Conservation (phyloP, 2,888 invertebrate genomes). For the Drosophila stalkeri region DNA sequence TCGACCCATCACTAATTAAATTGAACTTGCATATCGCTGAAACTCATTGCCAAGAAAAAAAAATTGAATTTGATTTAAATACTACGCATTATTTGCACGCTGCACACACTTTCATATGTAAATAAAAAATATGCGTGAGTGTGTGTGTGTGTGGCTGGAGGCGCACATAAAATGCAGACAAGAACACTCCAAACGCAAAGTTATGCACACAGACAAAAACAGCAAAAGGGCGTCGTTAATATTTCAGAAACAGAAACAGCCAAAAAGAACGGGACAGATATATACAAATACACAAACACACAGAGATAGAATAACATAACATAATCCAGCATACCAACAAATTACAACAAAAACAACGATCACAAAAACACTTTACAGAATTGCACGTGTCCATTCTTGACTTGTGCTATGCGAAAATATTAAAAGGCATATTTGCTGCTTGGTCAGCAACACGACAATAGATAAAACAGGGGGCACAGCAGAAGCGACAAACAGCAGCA, state of each 20-base stretch:
- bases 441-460: constrained; percentile 65
- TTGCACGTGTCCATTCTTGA: constrained; percentile 63
- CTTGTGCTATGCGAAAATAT: constrained; percentile 60
- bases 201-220: constrained; percentile 69
- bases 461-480: constrained; percentile 17
- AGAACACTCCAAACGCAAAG: constrained; percentile 70
- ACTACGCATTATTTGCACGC: constrained; percentile 27
- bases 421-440: constrained; percentile 71
- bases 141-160: neutral
- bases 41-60: neutral
- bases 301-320: constrained; percentile 5
- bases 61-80: constrained; percentile 1
- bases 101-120: neutral
- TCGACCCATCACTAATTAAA: neutral
- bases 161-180: constrained; percentile 75
- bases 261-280: constrained; percentile 36
- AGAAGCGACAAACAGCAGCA: constrained; percentile 13
- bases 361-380: constrained; percentile 50
- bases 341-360: constrained; percentile 36
- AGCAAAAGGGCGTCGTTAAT: constrained; percentile 81
- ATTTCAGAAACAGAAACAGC: constrained; percentile 75
- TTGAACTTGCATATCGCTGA: neutral
- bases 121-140: neutral
- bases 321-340: constrained; percentile 44
- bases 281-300: neutral